phyloP scores from a whole-genome alignment of 2,888 invertebrate species.

The Pherbina coryleti region DNA sequence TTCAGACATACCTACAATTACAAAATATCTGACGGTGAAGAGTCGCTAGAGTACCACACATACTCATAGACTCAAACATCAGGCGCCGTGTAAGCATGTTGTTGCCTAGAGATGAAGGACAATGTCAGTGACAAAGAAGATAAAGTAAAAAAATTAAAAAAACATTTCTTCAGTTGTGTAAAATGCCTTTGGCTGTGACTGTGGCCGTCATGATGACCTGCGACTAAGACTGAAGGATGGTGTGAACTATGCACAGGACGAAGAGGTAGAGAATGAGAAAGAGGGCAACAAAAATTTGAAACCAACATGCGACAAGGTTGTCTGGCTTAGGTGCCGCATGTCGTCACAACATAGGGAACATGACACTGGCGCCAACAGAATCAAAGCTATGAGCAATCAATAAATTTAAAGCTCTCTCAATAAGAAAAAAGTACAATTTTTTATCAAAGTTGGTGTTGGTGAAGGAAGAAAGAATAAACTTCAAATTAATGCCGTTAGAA shows the following conservation, averaged over 20 bases:
- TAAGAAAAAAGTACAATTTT: too few species aligned
- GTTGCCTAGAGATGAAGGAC: background rate
- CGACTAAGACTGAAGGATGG: background rate
- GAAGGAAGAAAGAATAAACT: too few species aligned
- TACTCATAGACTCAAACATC: background rate
- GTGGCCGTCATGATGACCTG: too few species aligned
- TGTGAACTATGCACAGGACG: background rate
- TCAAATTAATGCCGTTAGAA: too few species aligned
- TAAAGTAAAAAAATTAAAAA: background rate
- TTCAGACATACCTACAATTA: background rate
- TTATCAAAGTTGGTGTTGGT: too few species aligned
- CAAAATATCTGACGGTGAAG: too few species aligned
- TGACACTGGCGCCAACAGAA: constrained; percentile 1
- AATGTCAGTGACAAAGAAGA: constrained; percentile 1
- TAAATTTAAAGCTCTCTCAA: too few species aligned
- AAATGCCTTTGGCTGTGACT: too few species aligned
- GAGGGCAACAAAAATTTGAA: background rate
- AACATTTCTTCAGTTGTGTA: background rate
- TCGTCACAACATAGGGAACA: background rate
- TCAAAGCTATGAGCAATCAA: too few species aligned
- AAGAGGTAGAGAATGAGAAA: background rate
- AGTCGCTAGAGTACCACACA: background rate
- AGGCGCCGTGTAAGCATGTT: background rate
- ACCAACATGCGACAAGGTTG: background rate
- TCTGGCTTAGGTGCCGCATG: background rate